Conservation (phyloP, 2,797 vertebrate species). For the Thunnus albacares region DNA sequence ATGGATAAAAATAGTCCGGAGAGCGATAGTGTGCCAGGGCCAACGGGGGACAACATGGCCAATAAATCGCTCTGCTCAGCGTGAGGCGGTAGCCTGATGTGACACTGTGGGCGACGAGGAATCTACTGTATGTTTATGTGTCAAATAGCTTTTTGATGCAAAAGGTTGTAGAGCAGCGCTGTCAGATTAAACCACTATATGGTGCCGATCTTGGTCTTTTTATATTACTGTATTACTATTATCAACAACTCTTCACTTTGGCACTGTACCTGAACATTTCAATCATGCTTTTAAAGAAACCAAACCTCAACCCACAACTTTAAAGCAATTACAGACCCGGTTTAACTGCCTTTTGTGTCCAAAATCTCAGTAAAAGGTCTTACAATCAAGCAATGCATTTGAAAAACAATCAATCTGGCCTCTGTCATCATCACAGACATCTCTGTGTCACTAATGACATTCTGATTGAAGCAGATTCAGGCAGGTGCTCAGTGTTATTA, state of each 20-base stretch:
- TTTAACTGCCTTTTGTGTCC: background rate
- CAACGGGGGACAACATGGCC: constrained; percentile 33
- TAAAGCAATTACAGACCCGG: background rate
- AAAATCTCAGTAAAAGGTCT: background rate
- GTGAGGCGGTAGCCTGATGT: constrained; percentile 19
- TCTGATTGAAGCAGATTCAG: too few relatives aligned
- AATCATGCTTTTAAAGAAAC: background rate
- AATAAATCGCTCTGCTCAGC: constrained; percentile 34
- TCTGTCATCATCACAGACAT: background rate
- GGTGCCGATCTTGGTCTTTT: background rate
- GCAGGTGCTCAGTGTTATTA: background rate
- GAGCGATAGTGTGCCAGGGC: constrained; percentile 12
- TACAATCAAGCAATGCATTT: background rate
- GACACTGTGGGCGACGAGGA: constrained; percentile 3
- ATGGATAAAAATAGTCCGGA: constrained; percentile 61
- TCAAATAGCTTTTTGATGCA: constrained; percentile 15
- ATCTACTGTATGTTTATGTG: constrained; percentile 49
- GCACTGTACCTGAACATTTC: background rate
- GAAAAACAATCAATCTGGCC: background rate
- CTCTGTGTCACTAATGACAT: background rate
- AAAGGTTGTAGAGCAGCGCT: background rate
- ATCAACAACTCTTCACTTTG: background rate
- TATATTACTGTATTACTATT: background rate
- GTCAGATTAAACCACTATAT: background rate
- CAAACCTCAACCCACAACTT: background rate